Base-by-base conservation (phyloP, 2,888 invertebrate species). In the Macaria liturata region DNA sequence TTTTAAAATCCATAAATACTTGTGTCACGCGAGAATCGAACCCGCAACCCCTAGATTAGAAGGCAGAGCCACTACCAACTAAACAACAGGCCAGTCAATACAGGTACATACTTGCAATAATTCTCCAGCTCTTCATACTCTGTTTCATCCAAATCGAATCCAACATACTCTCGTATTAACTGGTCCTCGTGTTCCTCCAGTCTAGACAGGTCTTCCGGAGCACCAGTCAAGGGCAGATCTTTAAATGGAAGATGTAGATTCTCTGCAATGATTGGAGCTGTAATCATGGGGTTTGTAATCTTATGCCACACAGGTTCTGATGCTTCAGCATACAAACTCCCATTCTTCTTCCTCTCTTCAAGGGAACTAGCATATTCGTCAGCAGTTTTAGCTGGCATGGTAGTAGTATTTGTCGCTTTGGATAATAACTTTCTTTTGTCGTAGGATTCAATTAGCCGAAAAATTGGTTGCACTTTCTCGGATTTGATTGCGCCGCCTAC, bases 71-170 rank as follows among this genome's bases (percentile, higher is more conserved):
- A 20, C 20, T 20, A 20, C 20, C 20, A n/a, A n/a, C n/a, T 20
- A 20, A 20, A 1, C 2, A 20, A 20, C 20, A 20, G 20, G 20
- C 20, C 20, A 20, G 20, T 20, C 20, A 20, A 20, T 20, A 20
- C 2, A 20, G 7, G 34, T 31, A 49, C 42, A 64, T 72, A 93
- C 93, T 88, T 92, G 82, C 93, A 93, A 70, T 88, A 91, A 5
- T 78, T 75, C 1, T 77, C 69, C 3, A 93, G 67, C 56, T 89
- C 80, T 1, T 78, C 67, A 69, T 85, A 88, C 59, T 92, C 88
- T 20, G 83, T 75, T 55, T 90, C 81, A 51, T 72, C 81, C 4
- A 92, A 66, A 54, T 72, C 83, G 60, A 69, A 74, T 0, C 87
- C 87, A 42, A 89, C 75, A 77, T 78, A 91, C 42, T 86, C 80